A percentile compares a stretch with the other conserved stretches of the same genome.
Evolutionary conservation across 2,797 vertebrate species (phyloP).

Genomic region (Fringilla coelebs): DNA sequence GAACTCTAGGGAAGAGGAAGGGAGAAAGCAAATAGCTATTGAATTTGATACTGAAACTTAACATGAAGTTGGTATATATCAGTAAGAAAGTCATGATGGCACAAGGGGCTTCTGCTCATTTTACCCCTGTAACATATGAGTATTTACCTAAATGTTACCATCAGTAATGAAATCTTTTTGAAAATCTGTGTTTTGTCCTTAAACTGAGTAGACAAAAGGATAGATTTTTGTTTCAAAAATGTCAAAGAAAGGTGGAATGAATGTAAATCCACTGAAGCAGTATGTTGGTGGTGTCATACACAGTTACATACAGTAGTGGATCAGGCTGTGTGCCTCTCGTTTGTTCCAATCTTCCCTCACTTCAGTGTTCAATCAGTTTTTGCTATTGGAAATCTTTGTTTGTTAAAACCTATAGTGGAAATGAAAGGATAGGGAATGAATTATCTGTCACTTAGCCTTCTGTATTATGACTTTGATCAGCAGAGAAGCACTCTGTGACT

Average conservation of each 20-base stretch:
- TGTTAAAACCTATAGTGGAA: background rate
- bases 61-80: background rate
- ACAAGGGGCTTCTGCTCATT: background rate
- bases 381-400: background rate
- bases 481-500: background rate
- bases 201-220: background rate
- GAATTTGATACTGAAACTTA: background rate
- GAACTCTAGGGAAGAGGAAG: background rate
- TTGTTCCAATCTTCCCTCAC: background rate
- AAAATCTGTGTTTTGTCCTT: background rate
- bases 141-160: background rate
- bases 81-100: background rate
- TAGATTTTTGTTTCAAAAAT: background rate
- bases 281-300: background rate
- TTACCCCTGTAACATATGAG: rapidly evolving
- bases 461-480: background rate
- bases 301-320: background rate
- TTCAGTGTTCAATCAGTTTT: background rate
- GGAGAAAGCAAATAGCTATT: background rate
- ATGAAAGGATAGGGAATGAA: background rate
- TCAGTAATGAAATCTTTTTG: background rate
- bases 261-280: background rate
- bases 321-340: background rate
- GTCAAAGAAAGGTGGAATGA: background rate
- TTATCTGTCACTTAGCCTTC: background rate